phyloP scores from a whole-genome alignment of 2,113 vertebrate species.

The Lucifuga dentata region DNA sequence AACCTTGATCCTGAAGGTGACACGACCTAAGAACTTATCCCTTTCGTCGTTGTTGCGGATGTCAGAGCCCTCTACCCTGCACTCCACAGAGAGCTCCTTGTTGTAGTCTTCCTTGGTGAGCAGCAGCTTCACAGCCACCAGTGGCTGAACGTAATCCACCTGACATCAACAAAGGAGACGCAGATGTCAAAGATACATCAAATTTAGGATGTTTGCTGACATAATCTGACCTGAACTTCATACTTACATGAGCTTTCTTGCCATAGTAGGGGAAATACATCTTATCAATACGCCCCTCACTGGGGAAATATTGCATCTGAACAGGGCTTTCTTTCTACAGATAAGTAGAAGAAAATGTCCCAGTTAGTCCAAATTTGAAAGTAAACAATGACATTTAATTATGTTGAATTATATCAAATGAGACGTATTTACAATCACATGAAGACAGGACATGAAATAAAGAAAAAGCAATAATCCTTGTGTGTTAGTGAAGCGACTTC shows the following conservation, averaged over 20 bases:
- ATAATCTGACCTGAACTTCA: constrained; percentile 10
- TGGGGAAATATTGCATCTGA: constrained; percentile 86
- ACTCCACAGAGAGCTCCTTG: constrained; percentile 89
- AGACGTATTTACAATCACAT: constrained; percentile 27
- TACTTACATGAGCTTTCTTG: constrained; percentile 94
- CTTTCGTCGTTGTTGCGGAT: constrained; percentile 90
- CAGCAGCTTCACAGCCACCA: constrained; percentile 92
- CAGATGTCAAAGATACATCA: constrained; percentile 17
- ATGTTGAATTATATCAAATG: not conserved
- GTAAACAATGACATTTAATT: not conserved
- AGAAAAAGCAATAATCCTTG: constrained; percentile 30
- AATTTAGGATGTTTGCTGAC: not conserved
- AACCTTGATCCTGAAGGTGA: constrained; percentile 90
- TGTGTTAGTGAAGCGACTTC: constrained; percentile 33
- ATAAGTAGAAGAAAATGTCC: not conserved
- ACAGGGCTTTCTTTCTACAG: constrained; percentile 82
- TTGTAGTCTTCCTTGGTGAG: constrained; percentile 82
- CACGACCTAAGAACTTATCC: constrained; percentile 96
- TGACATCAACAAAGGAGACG: constrained; percentile 61
- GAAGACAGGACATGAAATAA: constrained; percentile 37
- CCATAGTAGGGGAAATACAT: constrained; percentile 98
- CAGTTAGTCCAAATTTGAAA: not conserved
- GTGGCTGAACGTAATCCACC: constrained; percentile 91
- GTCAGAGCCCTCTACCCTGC: constrained; percentile 90
- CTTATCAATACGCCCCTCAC: constrained; percentile 86